Evolutionary conservation across 1,140 invertebrate species (phyloP), one percentile per base, ranked within the genome.

Genomic region (Ridgeia piscesae): DNA sequence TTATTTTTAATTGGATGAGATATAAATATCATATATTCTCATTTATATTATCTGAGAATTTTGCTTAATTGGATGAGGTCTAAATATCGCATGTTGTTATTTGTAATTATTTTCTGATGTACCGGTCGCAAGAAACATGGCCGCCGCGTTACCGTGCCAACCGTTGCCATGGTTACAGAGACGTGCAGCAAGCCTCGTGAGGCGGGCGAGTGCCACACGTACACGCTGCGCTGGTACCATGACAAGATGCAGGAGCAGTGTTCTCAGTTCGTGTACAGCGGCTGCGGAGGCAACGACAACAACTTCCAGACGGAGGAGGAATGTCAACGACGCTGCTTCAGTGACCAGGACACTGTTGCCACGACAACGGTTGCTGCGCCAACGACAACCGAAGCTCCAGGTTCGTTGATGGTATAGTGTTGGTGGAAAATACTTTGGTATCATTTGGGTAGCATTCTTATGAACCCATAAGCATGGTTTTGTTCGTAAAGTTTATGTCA

Each of bases 251-350:
- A 96, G 89, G 96, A 96, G 77, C 95, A 96, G 92, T 97, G 97
- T 93, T 94, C 96, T 50, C 95, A 96, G 94, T 97, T 97, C 95
- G 96, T 97, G 92, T 97, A 97, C 93, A 97, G 97, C 11, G 97
- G 97, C 91, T 97, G 97, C 93, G 96, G 97, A 92, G 97, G 97
- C 92, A 97, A 97, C 95, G 96, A 95, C 90, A 98, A 98, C 96
- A 97, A 97, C 94, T 98, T 98, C 95, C 89, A 91, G 33, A 93
- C 92, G 2, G 92, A 91, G 88, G 93, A 92, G 35, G 92, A 94
- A 33, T 95, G 94, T 88, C 14, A 92, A 88, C 33, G 58, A 48
- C 33, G 2, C 33, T 92, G 93, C 91, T 4, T 4, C 58, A 21
- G 58, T 4, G 58, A 8, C 58, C 14, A 6, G 0, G 58, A 77